Conservation (phyloP, 2,797 vertebrate genomes). For the Sus cebifrons region DNA sequence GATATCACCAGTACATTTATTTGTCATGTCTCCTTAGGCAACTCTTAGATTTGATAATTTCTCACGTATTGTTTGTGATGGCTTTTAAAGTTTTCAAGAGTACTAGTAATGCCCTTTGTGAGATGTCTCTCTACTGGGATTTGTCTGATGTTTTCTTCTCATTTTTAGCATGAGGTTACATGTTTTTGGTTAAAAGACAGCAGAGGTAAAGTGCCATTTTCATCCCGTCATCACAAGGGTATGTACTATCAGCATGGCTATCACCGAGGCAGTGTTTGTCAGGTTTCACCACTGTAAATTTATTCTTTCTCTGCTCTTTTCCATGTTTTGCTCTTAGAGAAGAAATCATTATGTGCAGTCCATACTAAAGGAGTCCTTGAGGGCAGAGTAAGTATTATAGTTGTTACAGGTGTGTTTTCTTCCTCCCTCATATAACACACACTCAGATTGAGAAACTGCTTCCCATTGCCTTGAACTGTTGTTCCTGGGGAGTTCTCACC, state of each 20-base stretch:
- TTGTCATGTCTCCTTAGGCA: neutral
- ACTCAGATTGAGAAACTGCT: neutral
- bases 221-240: neutral
- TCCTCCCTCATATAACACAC: neutral
- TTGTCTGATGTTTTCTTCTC: neutral
- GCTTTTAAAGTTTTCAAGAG: neutral
- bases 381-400: neutral
- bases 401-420: neutral
- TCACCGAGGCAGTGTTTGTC: neutral
- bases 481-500: neutral
- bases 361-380: neutral
- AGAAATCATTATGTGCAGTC: neutral
- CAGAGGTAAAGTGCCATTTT: neutral
- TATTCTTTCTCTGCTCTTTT: accelerated
- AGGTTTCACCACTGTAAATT: neutral
- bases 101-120: neutral
- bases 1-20: neutral
- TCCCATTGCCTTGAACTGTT: neutral
- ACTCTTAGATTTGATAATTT: neutral
- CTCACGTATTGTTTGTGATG: neutral
- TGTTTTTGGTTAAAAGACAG: neutral
- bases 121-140: neutral
- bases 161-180: neutral
- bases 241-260: neutral
- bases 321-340: neutral